Conservation (phyloP, 2,888 invertebrate genomes). For the Halictus quadricinctus region DNA sequence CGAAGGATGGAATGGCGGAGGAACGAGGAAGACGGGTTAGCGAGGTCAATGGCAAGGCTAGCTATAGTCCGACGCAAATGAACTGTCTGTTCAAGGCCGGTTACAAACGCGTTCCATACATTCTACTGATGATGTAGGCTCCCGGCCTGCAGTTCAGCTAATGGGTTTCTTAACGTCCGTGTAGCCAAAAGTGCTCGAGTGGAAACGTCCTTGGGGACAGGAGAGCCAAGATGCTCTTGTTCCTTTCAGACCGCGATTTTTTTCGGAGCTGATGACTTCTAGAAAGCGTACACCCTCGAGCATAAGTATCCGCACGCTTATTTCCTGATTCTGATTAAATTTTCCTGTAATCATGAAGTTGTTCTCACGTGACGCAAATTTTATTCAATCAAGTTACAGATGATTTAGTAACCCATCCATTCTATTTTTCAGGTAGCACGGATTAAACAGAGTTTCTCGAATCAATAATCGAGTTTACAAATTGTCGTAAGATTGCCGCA, state of each 20-base stretch:
- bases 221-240: neutral
- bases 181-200: neutral
- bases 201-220: slow-evolving; percentile 1
- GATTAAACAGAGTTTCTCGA: no score
- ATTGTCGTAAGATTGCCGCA: no score
- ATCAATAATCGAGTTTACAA: no score
- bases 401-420: no score
- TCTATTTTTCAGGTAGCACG: no score
- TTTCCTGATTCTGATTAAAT: no score
- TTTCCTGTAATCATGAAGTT: no score
- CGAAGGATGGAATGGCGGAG: slow-evolving; percentile 1
- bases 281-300: neutral
- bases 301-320: no score
- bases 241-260: neutral
- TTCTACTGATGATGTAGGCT: neutral
- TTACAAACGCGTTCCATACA: neutral
- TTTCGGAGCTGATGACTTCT: neutral
- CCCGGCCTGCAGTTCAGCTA: neutral
- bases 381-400: no score
- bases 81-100: neutral
- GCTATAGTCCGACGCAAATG: slow-evolving; percentile 14
- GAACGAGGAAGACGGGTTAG: neutral
- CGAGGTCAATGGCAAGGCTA: slow-evolving; percentile 15
- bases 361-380: no score
- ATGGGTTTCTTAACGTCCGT: neutral